Percentiles rank a stretch among this genome's conserved stretches.
Evolutionary conservation across 2,888 invertebrate genomes (phyloP).

Genomic region (Linhomoeus sp.): DNA sequence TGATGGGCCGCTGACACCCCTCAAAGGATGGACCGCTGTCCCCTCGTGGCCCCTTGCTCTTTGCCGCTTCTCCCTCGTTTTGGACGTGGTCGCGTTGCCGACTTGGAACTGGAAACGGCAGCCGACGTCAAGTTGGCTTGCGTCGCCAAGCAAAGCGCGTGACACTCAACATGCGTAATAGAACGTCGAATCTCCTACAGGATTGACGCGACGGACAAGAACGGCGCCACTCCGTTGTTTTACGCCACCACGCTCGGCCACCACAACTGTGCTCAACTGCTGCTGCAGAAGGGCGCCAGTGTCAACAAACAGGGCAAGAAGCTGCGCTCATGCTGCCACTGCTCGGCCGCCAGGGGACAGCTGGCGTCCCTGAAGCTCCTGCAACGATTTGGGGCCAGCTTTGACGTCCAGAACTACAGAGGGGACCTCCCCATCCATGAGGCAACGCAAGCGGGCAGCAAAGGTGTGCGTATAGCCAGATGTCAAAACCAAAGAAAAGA

Average conservation of each 20-base stretch:
- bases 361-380: conserved; percentile 61
- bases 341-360: conserved; percentile 41
- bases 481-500: neutral
- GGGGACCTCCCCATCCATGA: conserved; percentile 91
- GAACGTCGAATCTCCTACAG: no score
- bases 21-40: no score
- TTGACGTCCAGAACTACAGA: conserved; percentile 74
- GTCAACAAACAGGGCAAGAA: conserved; percentile 45
- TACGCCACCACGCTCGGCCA: conserved; percentile 90
- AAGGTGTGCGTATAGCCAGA: conserved; percentile 35
- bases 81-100: no score
- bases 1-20: no score
- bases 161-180: no score
- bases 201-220: conserved; percentile 69
- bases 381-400: conserved; percentile 54
- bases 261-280: conserved; percentile 66
- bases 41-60: no score
- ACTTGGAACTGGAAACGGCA: conserved; percentile 49
- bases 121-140: no score
- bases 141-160: no score
- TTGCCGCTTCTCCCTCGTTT: no score
- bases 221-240: conserved; percentile 85
- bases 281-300: conserved; percentile 72
- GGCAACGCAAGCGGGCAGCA: conserved; percentile 71
- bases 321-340: conserved; percentile 20